Evolutionary conservation across 2,888 invertebrate genomes (phyloP).

Genomic region (Tenthredo notha): DNA sequence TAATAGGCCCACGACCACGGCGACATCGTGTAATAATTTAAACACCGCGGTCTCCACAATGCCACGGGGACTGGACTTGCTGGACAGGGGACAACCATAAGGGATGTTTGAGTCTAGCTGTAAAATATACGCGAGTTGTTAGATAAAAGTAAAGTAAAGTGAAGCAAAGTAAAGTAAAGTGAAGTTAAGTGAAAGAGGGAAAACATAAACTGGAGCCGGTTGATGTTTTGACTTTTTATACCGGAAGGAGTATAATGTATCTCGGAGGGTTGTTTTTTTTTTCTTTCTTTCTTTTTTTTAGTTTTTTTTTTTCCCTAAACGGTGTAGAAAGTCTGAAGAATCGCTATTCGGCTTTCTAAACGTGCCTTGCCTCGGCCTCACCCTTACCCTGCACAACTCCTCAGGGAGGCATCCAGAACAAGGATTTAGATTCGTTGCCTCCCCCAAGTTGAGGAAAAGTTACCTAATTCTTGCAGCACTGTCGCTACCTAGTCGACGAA

Average conservation of each 20-base stretch:
- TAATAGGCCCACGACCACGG: constrained; percentile 69
- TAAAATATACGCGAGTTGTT: background rate
- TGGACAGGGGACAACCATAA: constrained; percentile 1
- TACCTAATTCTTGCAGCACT: constrained; percentile 42
- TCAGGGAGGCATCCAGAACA: constrained; percentile 34
- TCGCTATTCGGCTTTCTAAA: background rate
- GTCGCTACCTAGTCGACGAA: constrained; percentile 36
- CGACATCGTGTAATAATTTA: constrained; percentile 35
- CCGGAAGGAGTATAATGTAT: background rate
- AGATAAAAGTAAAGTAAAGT: background rate
- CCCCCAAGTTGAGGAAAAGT: constrained; percentile 18
- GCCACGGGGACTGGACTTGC: background rate
- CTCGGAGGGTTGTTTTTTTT: background rate
- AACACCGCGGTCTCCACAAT: constrained; percentile 5
- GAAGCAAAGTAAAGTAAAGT: background rate
- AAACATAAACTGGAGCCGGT: background rate
- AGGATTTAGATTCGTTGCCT: constrained; percentile 31
- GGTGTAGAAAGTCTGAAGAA: constrained; percentile 30
- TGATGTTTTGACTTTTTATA: background rate
- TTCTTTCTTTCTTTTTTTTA: background rate
- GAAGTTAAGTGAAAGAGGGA: background rate
- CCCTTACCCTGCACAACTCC: constrained; percentile 17
- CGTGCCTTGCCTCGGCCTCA: background rate
- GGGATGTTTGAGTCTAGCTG: background rate
- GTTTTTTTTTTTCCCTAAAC: background rate